Evolutionary conservation across 2,797 vertebrate genomes (phyloP), one percentile per base, ranked within the genome.

Genomic region (Accipiter fasciatus): DNA sequence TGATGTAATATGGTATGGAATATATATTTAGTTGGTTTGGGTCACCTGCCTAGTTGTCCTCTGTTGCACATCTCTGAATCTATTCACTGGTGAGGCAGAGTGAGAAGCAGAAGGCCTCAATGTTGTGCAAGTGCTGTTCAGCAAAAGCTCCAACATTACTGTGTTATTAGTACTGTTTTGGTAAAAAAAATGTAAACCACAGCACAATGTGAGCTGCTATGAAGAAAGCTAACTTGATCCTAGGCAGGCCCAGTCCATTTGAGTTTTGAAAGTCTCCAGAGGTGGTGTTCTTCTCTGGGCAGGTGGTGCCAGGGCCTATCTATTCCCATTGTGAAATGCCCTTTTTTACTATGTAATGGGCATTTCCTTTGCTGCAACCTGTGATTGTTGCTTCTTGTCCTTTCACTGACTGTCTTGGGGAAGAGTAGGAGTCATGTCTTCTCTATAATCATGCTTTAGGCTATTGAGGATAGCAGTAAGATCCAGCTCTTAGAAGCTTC

Each of bases 151-250:
- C 15, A 25, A 7, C 9, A 13, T 77, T 28, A 29, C 28, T 44
- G 9, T 57, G 25, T 54, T 50, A 11, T 5, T 6, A 21, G 44
- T n/a, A 33, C 5, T 14, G 22, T 39, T 67, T 31, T 46, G 31
- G 49, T 50, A 5, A 47, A 64, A 64, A 39, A 39, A 79, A 28
- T 33, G 17, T 15, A 46, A 85, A 55, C 26, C 6, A 3, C 12
- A 26, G 40, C 12, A 29, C 6, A 0, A 0, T 25, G 6, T 50
- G 24, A 65, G 28, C 28, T 65, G 70, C 16, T 57, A 10, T 8
- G 55, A 49, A 66, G 46, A n/a, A 54, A 75, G 15, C 5, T 5
- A 28, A 18, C 20, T n/a, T 13, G n/a, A 10, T 9, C 33, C 17
- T 55, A 22, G 55, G 18, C 16, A 31, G 12, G 50, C 10, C 6